Conservation (phyloP, 2,888 invertebrate species). For the Lottia scabra region DNA sequence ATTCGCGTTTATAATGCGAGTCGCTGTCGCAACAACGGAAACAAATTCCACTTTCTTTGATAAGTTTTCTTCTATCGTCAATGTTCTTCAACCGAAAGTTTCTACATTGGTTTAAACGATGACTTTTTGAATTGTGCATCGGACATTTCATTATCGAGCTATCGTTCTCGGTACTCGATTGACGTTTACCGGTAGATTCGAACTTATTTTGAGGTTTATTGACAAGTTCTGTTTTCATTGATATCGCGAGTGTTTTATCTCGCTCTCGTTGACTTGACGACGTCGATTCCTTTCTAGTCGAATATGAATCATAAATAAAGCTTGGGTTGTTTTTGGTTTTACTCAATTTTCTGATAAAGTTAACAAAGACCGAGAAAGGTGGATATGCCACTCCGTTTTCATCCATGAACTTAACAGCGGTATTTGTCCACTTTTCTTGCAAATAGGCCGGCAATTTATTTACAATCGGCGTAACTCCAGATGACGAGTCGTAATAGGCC, state of each 20-base stretch:
- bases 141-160: no score
- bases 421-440: constrained; percentile 34
- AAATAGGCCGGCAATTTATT: constrained; percentile 31
- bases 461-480: constrained; percentile 32
- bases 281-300: no score
- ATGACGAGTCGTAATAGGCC: constrained; percentile 32
- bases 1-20: constrained; percentile 18
- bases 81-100: constrained; percentile 16
- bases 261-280: no score
- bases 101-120: constrained; percentile 19
- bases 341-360: constrained; percentile 28
- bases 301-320: no score
- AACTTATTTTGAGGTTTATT: no score
- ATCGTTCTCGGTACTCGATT: no score
- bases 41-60: constrained; percentile 16
- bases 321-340: constrained; percentile 30
- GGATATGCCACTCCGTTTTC: constrained; percentile 26
- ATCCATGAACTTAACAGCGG: constrained; percentile 30
- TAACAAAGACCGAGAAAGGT: constrained; percentile 29
- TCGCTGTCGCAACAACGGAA: constrained; percentile 22
- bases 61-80: constrained; percentile 5
- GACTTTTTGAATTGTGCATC: neutral
- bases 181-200: neutral
- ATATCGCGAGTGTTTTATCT: no score
- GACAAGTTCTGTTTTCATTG: no score